Evolutionary conservation across 2,797 vertebrate genomes (phyloP).

Genomic region (Urosaurus nigricauda): DNA sequence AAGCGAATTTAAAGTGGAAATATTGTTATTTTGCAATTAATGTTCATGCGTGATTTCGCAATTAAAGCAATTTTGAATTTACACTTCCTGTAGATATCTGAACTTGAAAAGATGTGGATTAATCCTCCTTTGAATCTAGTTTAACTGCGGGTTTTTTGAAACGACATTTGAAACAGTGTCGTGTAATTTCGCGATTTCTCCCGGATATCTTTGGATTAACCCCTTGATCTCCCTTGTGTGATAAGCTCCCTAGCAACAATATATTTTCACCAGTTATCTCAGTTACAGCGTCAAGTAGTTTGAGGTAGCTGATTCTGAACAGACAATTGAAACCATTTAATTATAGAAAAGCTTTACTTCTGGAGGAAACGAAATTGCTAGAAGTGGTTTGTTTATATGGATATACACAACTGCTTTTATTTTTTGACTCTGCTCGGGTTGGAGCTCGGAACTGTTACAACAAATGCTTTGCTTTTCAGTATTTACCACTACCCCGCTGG

Average conservation of each 20-base stretch:
- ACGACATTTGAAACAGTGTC: no score
- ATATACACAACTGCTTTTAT: neutral
- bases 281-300: neutral
- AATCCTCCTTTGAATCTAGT: no score
- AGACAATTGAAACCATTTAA: neutral
- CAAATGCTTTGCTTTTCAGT: neutral
- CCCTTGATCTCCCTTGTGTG: no score
- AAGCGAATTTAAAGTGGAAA: no score
- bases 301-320: neutral
- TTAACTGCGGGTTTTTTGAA: no score
- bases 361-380: neutral
- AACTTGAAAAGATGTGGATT: no score
- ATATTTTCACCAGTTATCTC: neutral
- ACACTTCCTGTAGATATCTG: no score
- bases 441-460: neutral
- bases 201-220: no score
- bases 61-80: no score
- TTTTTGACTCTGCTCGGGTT: neutral
- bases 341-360: neutral
- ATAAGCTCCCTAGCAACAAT: neutral
- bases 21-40: no score
- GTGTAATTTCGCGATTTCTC: no score
- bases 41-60: no score
- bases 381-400: neutral
- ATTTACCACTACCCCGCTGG: neutral